phyloP scores from a whole-genome alignment of 2,888 invertebrate genomes.

The Leucania comma region DNA sequence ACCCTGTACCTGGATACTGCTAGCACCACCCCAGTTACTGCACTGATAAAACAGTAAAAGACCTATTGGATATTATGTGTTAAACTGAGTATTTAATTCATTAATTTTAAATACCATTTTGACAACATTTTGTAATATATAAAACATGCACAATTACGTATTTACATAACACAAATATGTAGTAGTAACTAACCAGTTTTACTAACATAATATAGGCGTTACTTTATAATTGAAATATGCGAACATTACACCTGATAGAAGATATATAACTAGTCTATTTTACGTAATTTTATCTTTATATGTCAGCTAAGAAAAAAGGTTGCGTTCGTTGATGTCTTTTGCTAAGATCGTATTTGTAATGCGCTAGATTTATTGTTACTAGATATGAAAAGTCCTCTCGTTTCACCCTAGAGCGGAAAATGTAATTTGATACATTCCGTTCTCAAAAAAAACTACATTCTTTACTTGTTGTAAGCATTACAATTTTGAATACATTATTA shows the following conservation, averaged over 20 bases:
- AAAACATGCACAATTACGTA: slow-evolving; percentile 1
- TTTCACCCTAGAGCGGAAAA: too few species aligned
- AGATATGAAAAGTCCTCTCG: background rate
- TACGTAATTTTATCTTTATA: slow-evolving; percentile 1
- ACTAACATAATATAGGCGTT: slow-evolving; percentile 27
- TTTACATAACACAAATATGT: slow-evolving; percentile 41
- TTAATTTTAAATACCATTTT: background rate
- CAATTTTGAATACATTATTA: background rate
- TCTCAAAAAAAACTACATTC: too few species aligned
- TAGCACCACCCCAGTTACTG: too few species aligned
- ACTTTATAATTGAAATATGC: slow-evolving; percentile 31
- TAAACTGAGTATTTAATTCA: background rate
- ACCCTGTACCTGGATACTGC: too few species aligned
- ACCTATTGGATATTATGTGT: too few species aligned
- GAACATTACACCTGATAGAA: slow-evolving; percentile 4
- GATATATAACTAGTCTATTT: background rate
- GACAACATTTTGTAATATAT: background rate
- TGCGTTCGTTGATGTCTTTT: slow-evolving; percentile 77
- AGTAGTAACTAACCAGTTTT: slow-evolving; percentile 23
- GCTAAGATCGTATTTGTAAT: slow-evolving; percentile 47
- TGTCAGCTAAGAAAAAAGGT: slow-evolving; percentile 25
- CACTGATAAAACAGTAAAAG: too few species aligned
- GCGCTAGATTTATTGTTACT: slow-evolving; percentile 39
- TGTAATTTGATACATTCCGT: too few species aligned
- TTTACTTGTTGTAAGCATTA: background rate